Percentiles rank a stretch among this genome's conserved stretches.
Conservation (phyloP, 2,113 vertebrate genomes). For the Lepus timidus region DNA sequence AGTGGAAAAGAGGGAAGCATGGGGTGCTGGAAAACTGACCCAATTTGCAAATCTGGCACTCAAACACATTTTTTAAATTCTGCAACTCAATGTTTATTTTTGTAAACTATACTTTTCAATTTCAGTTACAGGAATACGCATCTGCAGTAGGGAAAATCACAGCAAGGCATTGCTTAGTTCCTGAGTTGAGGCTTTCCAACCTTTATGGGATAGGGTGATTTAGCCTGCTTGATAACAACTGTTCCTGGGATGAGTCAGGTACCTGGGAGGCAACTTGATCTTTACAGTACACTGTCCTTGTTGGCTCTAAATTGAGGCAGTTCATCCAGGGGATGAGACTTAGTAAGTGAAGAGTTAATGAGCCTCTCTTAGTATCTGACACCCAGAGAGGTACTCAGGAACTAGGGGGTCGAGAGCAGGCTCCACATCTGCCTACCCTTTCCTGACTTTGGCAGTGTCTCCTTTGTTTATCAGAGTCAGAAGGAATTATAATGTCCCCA, state of each 20-base stretch:
- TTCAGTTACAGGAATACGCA: background rate
- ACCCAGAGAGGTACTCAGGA: background rate
- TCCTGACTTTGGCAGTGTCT: background rate
- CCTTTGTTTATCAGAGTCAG: background rate
- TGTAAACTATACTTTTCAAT: slow-evolving; percentile 46
- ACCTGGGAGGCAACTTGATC: background rate
- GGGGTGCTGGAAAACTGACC: slow-evolving; percentile 48
- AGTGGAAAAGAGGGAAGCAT: background rate
- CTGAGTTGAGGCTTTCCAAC: background rate
- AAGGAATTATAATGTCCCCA: background rate
- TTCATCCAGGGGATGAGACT: background rate
- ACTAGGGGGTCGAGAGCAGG: background rate
- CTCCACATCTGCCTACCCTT: background rate
- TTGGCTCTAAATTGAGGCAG: background rate
- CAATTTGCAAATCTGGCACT: slow-evolving; percentile 52
- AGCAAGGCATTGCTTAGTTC: background rate
- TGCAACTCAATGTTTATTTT: slow-evolving; percentile 33
- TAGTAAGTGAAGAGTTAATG: background rate
- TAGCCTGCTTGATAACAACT: background rate
- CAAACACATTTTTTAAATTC: slow-evolving; percentile 70
- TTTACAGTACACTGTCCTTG: background rate
- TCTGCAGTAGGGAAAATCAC: background rate
- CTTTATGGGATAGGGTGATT: background rate
- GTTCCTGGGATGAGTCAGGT: background rate
- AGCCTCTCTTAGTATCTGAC: background rate